Evolutionary conservation across 2,113 vertebrate species (phyloP).

Genomic region (Stigmatopora argus): DNA sequence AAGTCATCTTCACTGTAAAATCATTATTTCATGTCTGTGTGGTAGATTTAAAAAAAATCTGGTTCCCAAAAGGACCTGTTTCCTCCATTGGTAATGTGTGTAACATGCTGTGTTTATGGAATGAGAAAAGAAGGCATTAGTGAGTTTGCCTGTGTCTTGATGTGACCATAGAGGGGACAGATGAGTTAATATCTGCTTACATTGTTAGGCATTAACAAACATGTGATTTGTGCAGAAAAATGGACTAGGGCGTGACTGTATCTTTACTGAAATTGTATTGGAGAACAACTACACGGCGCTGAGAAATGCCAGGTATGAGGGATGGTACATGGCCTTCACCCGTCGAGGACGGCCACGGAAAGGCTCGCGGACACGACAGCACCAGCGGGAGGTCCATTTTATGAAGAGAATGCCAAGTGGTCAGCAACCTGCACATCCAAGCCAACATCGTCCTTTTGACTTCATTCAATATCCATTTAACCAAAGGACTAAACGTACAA

Average conservation of each 20-base stretch:
- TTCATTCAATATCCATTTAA: conserved; percentile 96
- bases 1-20: neutral
- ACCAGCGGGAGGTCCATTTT: conserved; percentile 97
- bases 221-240: conserved; percentile 74
- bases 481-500: conserved; percentile 92
- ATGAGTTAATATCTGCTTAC: neutral
- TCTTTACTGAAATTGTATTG: conserved; percentile 95
- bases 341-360: conserved; percentile 89
- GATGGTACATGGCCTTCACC: conserved; percentile 99
- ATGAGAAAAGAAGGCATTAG: conserved; percentile 22
- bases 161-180: conserved; percentile 4
- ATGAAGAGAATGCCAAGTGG: conserved; percentile 96
- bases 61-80: conserved; percentile 17
- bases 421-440: conserved; percentile 71
- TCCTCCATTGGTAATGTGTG: conserved; percentile 71
- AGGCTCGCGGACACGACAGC: conserved; percentile 94
- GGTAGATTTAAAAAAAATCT: neutral
- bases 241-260: conserved; percentile 91
- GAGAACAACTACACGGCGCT: conserved; percentile 99
- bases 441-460: conserved; percentile 89
- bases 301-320: conserved; percentile 89
- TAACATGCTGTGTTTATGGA: conserved; percentile 57
- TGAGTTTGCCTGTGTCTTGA: neutral
- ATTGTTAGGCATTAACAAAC: neutral
- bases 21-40: conserved; percentile 55